Percentiles rank a stretch among this genome's conserved stretches.
Conservation (phyloP, 2,113 vertebrate species). For the Aepyceros melampus region DNA sequence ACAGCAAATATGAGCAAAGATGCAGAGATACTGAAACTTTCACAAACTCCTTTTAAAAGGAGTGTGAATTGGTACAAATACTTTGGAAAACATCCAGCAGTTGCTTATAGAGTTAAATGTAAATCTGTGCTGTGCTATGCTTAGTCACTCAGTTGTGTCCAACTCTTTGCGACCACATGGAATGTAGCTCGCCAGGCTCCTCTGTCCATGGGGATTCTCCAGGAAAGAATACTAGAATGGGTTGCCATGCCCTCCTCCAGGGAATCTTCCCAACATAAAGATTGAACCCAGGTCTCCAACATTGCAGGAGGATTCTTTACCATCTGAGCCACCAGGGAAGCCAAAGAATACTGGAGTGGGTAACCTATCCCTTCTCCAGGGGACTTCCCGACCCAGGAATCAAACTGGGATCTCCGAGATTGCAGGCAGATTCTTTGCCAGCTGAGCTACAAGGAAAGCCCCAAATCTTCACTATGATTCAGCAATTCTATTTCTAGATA, state of each 20-base stretch:
- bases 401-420: neutral
- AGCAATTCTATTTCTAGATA: neutral
- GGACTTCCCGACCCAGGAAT: neutral
- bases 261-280: neutral
- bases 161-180: neutral
- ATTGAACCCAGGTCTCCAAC: neutral
- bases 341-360: neutral
- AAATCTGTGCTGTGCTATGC: neutral
- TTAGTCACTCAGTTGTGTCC: neutral
- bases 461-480: neutral
- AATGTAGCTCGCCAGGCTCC: rapidly evolving
- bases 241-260: neutral
- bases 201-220: neutral
- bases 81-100: neutral
- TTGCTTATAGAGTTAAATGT: neutral
- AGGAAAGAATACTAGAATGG: neutral
- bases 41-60: neutral
- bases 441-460: neutral
- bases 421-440: neutral
- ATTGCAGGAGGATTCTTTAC: neutral
- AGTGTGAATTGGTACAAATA: neutral
- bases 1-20: neutral
- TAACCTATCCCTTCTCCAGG: neutral
- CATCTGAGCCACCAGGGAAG: neutral
- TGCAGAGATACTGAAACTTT: neutral